phyloP scores from a whole-genome alignment of 2,888 invertebrate genomes.

The Dione vanillae region DNA sequence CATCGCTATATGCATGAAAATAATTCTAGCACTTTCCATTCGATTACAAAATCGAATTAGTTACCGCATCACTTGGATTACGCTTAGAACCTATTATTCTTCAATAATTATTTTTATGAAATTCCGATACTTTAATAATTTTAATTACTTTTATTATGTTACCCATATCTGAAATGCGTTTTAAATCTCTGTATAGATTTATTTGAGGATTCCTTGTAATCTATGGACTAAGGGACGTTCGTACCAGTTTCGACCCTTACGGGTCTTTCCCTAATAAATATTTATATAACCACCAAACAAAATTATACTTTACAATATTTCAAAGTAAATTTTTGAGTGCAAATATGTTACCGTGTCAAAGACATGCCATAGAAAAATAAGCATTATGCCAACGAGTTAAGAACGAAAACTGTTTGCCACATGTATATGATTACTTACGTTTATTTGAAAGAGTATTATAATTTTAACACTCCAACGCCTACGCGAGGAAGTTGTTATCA shows the following conservation, averaged over 20 bases:
- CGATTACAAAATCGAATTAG: too few species aligned
- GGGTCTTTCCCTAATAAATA: slow-evolving; percentile 44
- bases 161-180: too few species aligned
- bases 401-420: background rate
- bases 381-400: background rate
- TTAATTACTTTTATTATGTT: background rate
- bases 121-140: background rate
- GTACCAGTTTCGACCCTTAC: slow-evolving; percentile 6
- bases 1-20: too few species aligned
- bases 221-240: background rate
- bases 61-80: too few species aligned
- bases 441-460: slow-evolving; percentile 32
- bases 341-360: slow-evolving; percentile 6
- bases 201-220: background rate
- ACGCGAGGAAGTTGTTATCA: slow-evolving; percentile 32
- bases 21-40: too few species aligned
- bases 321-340: slow-evolving; percentile 29
- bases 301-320: slow-evolving; percentile 43
- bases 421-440: background rate
- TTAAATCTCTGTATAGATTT: background rate
- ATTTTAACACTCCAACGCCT: slow-evolving; percentile 22
- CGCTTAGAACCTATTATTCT: too few species aligned
- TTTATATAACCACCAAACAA: slow-evolving; percentile 46
- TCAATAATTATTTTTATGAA: background rate
- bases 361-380: background rate